A percentile compares a stretch with the other conserved stretches of the same genome.
Conservation (phyloP, 2,113 vertebrate species). For the Mus spicilegus region DNA sequence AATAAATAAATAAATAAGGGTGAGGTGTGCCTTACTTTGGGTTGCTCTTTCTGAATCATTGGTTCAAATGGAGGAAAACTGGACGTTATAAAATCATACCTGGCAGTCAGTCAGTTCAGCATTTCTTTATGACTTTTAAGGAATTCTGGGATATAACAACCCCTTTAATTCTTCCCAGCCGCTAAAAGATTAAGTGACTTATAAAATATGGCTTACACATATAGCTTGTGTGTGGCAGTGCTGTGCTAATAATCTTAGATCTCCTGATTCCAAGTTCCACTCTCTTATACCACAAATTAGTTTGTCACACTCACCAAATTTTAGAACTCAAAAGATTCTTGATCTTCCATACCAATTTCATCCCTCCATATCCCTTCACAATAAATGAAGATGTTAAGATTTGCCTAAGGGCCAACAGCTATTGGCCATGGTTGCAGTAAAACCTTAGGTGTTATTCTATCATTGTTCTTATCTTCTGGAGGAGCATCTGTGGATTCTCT, state of each 20-base stretch:
- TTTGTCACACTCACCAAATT: conserved; percentile 11
- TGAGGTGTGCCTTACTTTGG: conserved; percentile 6
- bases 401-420: not conserved
- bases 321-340: conserved; percentile 59
- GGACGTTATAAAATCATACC: conserved; percentile 24
- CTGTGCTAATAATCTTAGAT: not conserved
- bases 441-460: not conserved
- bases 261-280: conserved; percentile 25
- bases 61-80: conserved; percentile 23
- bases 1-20: not conserved
- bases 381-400: conserved; percentile 23
- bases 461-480: not conserved
- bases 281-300: not conserved
- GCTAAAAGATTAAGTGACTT: conserved; percentile 56
- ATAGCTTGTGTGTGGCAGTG: not conserved
- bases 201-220: not conserved
- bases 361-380: not conserved
- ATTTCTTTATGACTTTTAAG: conserved; percentile 37
- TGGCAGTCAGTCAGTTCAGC: not conserved
- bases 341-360: not conserved
- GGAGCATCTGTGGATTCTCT: not conserved
- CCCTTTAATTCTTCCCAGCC: conserved; percentile 32
- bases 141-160: conserved; percentile 35
- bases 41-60: conserved; percentile 3
- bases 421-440: not conserved